A percentile compares a stretch with the other conserved stretches of the same genome.
Conservation (phyloP, 2,888 invertebrate genomes). For the Gasteruption jaculator region DNA sequence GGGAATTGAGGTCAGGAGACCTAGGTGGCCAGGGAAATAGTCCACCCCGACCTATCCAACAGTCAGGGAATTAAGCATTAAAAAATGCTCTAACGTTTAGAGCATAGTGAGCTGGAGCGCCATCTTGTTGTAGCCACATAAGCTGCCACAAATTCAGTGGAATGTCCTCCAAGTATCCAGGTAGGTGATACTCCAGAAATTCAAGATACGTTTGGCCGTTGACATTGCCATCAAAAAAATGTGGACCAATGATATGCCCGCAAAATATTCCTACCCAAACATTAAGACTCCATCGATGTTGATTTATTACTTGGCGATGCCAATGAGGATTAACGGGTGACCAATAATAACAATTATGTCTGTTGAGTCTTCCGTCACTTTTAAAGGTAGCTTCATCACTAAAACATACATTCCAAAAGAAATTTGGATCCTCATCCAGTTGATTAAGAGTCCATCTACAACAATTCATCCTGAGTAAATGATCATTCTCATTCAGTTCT, state of each 20-base stretch:
- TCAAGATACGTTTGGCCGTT: slow-evolving; percentile 19
- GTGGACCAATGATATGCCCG: slow-evolving; percentile 18
- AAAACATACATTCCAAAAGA: slow-evolving; percentile 20
- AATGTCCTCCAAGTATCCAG: slow-evolving; percentile 21
- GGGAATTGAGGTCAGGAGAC: slow-evolving; percentile 22
- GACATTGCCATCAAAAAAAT: slow-evolving; percentile 19
- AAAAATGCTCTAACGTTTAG: slow-evolving; percentile 11
- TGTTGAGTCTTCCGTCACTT: slow-evolving; percentile 26
- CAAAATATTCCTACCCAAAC: slow-evolving; percentile 25
- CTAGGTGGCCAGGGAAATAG: slow-evolving; percentile 14
- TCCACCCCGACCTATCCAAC: slow-evolving; percentile 11
- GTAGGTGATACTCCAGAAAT: slow-evolving; percentile 20
- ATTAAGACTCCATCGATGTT: slow-evolving; percentile 26
- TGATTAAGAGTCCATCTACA: slow-evolving; percentile 15
- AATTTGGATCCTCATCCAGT: slow-evolving; percentile 9
- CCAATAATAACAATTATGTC: slow-evolving; percentile 30
- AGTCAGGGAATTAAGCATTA: slow-evolving; percentile 3
- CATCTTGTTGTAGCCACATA: slow-evolving; percentile 14
- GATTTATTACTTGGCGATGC: slow-evolving; percentile 20
- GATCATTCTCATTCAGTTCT: slow-evolving; percentile 4
- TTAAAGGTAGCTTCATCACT: slow-evolving; percentile 28
- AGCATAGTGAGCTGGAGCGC: slow-evolving; percentile 13
- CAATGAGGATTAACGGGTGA: slow-evolving; percentile 27
- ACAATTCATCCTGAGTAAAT: slow-evolving; percentile 10
- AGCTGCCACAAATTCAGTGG: slow-evolving; percentile 12